Base-by-base conservation (phyloP, 2,888 invertebrate genomes). In the Tipula confusa region DNA sequence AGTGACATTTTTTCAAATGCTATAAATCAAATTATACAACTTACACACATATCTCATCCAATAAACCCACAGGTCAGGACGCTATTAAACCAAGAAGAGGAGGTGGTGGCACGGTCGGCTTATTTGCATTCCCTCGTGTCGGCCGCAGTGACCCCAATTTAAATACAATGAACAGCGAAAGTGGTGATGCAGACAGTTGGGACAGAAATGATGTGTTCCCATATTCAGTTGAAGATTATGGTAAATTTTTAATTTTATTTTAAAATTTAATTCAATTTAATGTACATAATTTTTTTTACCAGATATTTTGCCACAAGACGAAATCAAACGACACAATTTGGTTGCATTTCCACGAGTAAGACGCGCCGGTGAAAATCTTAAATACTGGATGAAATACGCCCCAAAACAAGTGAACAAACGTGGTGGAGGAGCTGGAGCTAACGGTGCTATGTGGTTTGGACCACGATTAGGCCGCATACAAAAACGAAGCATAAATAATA, bases 401-500 rank as follows among this genome's bases (percentile, higher is more conserved):
- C 85, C 88, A 83, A 88, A 88, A 83, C 87, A 88, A 0, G 84
- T 89, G 82, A 88, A 88, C 11, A 89, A 89, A 84, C 88, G 85
- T 48, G 88, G 88, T 0, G 88, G 88, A 81, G 88, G 83, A 43
- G 13, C 88, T 5, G 87, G 89, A 83, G 89, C 89, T 80, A 90
- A 89, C 43, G 89, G 89, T 28, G 91, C 91, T 0, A 91, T 94
- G 89, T 94, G 94, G 94, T 94, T 94, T 86, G 94, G 94, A 43
- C 93, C 93, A 0, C 89, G 93, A 79, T 89, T 94, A 29, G 94
- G 93, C 84, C 90, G 92, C 84, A 88, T 90, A 0, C 90, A 89
- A 84, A 91, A 90, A 86, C 84, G 87, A 82, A 64, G 24, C 64
- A 64, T 24, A 64, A 64, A 64, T 24, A 64, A 64, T 24, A 64